These are phyloP conservation scores for Delphinapterus leucas DNA, from an alignment of 2,113 vertebrate genomes.

Conservation along the genomic window DNA sequence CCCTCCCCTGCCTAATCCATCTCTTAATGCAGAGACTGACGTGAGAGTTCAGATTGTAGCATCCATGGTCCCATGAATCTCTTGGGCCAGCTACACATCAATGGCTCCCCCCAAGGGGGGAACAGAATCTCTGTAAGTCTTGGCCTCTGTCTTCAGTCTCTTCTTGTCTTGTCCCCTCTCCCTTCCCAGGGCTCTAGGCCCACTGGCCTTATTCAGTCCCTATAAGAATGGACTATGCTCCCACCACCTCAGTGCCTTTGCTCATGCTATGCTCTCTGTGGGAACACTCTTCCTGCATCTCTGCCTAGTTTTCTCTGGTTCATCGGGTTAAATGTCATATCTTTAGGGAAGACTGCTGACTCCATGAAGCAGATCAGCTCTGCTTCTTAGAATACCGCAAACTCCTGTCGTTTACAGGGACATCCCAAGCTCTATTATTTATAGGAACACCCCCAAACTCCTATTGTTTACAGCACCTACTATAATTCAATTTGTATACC, in stretches of 20 bases:
- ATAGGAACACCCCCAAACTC: too few species aligned
- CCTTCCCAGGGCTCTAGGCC: neutral
- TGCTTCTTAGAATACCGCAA: neutral
- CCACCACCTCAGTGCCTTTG: neutral
- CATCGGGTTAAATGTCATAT: neutral
- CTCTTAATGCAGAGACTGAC: neutral
- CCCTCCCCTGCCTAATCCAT: too few species aligned
- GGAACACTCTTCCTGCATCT: neutral
- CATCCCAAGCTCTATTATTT: too few species aligned
- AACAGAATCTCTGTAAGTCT: neutral
- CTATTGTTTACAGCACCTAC: neutral
- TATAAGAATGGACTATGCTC: neutral
- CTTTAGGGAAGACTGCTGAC: too few species aligned
- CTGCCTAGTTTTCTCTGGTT: accelerated
- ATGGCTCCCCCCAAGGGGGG: neutral
- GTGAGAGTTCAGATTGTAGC: neutral
- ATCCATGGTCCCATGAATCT: neutral
- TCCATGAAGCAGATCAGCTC: neutral
- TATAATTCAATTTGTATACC: neutral
- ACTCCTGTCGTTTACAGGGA: neutral
- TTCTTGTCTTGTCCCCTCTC: too few species aligned
- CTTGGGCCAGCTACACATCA: neutral
- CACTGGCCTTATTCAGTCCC: neutral
- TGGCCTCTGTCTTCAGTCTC: neutral
- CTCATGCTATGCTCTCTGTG: neutral